phyloP scores from a whole-genome alignment of 1,140 invertebrate species.

The Hydropsyche tenuis region DNA sequence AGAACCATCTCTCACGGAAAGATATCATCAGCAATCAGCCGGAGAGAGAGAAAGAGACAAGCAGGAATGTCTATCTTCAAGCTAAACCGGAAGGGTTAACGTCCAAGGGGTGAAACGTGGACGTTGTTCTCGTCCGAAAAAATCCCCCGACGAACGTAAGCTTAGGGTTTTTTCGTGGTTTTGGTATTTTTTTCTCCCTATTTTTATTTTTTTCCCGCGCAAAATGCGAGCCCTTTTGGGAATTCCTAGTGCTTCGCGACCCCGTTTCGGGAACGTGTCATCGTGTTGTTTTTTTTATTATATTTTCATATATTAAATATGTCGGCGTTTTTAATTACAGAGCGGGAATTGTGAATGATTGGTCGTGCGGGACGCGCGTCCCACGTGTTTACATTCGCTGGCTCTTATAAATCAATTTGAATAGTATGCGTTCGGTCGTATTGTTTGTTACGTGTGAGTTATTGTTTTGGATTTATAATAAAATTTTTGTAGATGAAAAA shows the following conservation, averaged over 20 bases:
- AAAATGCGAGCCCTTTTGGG: background rate
- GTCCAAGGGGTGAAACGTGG: background rate
- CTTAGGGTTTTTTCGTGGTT: conserved; percentile 26
- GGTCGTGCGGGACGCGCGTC: no score
- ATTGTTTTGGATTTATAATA: background rate
- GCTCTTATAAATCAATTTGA: no score
- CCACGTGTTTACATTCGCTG: no score
- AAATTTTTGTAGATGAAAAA: background rate
- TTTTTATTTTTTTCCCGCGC: no score
- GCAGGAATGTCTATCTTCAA: conserved; percentile 38
- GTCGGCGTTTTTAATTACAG: no score
- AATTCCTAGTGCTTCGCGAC: background rate
- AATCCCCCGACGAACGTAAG: conserved; percentile 13
- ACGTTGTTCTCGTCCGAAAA: conserved; percentile 27
- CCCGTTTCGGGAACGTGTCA: background rate
- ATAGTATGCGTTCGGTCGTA: no score
- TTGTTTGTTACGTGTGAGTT: no score
- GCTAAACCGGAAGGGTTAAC: conserved; percentile 32
- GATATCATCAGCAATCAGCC: conserved; percentile 50
- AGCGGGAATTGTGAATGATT: no score
- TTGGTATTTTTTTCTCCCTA: background rate
- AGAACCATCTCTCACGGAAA: conserved; percentile 30
- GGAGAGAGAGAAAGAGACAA: conserved; percentile 25
- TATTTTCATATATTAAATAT: no score
- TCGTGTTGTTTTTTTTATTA: background rate